A percentile compares a stretch with the other conserved stretches of the same genome.
phyloP scores from a whole-genome alignment of 2,113 vertebrate genomes.

The Triplophysa siluroides region DNA sequence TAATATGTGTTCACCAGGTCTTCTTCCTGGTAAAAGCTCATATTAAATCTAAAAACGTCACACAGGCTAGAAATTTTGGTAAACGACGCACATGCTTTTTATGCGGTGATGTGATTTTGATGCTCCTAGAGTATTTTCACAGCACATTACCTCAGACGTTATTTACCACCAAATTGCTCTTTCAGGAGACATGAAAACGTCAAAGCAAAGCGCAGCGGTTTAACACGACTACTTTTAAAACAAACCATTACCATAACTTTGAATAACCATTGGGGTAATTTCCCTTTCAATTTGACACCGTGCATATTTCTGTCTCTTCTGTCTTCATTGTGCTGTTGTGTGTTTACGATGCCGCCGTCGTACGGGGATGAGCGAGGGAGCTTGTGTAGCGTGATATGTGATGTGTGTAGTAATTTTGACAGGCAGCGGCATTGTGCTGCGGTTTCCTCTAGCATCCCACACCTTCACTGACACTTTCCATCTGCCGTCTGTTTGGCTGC shows the following conservation, averaged over 20 bases:
- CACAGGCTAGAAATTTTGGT: background rate
- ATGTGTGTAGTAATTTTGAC: slow-evolving; percentile 41
- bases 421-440: slow-evolving; percentile 40
- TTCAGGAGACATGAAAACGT: slow-evolving; percentile 37
- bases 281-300: slow-evolving; percentile 17
- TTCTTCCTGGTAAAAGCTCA: background rate
- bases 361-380: background rate
- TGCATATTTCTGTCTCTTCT: slow-evolving; percentile 14
- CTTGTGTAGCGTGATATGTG: slow-evolving; percentile 35
- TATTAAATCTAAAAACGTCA: background rate
- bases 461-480: slow-evolving; percentile 54
- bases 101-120: slow-evolving; percentile 11
- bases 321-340: background rate
- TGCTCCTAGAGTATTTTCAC: slow-evolving; percentile 27
- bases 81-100: background rate
- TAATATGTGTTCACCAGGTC: background rate
- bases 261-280: slow-evolving; percentile 25
- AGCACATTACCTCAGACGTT: slow-evolving; percentile 23
- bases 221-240: slow-evolving; percentile 27
- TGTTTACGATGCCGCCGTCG: slow-evolving; percentile 27
- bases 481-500: slow-evolving; percentile 60
- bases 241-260: slow-evolving; percentile 27
- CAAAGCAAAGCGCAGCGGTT: slow-evolving; percentile 32
- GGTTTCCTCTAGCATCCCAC: slow-evolving; percentile 44
- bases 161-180: slow-evolving; percentile 8